Base-by-base conservation (phyloP, 2,113 vertebrate genomes). In the Trichechus manatus region DNA sequence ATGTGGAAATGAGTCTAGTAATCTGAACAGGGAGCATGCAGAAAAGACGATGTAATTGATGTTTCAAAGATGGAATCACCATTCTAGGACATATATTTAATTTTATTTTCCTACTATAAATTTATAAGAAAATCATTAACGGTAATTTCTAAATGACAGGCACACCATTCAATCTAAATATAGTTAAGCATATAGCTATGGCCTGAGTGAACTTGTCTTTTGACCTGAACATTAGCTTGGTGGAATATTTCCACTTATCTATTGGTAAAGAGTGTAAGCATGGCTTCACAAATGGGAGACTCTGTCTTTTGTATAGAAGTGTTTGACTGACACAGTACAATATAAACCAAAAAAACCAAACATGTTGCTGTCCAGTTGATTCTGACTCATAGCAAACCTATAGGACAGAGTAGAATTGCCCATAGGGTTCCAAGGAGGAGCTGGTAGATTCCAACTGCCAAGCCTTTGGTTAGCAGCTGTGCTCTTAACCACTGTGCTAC, bases 41-140 rank as follows among this genome's bases (percentile, higher is more conserved):
- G 39, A 94, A 94, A n/a, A 8, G 56, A 81, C 42, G 0, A 66
- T 72, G 3, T 15, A 56, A 56, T 77, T 93, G 89, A 77, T 94
- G 80, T 95, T 98, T 96, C 92, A 79, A 97, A 87, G 61, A 74
- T 53, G 61, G 78, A 64, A 10, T 93, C 42, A 97, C 33, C 47
- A 66, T 93, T 74, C 27, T 97, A 0, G 59, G 22, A 96, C 95
- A 96, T 89, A 31, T 36, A 79, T 97, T 89, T 90, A 89, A 44
- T 94, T 87, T 33, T 91, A n/a, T 92, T 97, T 95, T 31, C 7
- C 10, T 14, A 56, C 0, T 78, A 94, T 93, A 17, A 90, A 74
- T 89, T 96, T 95, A 74, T 85, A 80, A 79, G 33, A 96, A 94
- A 94, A 50, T 96, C 97, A 97, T 97, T 87, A 95, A 90, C 6